phyloP scores from a whole-genome alignment of 2,113 vertebrate species.

The Columba livia region DNA sequence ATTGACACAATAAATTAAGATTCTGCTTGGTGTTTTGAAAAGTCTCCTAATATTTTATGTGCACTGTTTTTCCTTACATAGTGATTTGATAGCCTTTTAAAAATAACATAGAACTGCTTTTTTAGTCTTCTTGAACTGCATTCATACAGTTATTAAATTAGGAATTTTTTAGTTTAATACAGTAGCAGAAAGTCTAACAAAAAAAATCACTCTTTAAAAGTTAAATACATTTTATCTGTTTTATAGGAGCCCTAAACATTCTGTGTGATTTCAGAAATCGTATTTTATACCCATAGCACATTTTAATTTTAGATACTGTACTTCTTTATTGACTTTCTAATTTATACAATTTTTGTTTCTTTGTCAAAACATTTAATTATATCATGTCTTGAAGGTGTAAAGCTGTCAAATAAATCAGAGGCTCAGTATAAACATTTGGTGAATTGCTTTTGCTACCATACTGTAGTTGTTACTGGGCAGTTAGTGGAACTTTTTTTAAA shows the following conservation, averaged over 20 bases:
- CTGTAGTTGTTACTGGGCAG: constrained; percentile 63
- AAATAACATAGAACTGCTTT: neutral
- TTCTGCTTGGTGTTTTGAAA: neutral
- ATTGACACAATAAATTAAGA: neutral
- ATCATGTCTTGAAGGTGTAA: constrained; percentile 84
- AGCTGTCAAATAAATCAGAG: constrained; percentile 87
- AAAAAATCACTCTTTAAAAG: neutral
- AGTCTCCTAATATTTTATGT: neutral
- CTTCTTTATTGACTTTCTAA: constrained; percentile 77
- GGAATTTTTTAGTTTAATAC: neutral
- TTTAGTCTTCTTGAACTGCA: neutral
- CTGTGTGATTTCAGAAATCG: constrained; percentile 26
- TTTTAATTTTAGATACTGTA: constrained; percentile 75
- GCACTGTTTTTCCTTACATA: neutral
- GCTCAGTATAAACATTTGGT: constrained; percentile 79
- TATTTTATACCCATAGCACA: constrained; percentile 43
- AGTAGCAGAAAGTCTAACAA: constrained; percentile 25
- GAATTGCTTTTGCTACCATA: constrained; percentile 78
- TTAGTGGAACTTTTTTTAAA: constrained; percentile 64
- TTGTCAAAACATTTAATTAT: constrained; percentile 89
- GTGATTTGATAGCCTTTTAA: neutral
- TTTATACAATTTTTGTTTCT: constrained; percentile 85
- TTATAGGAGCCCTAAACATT: neutral
- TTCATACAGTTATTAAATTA: neutral
- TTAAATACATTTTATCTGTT: constrained; percentile 26